Percentiles rank a stretch among this genome's conserved stretches.
Evolutionary conservation across 2,888 invertebrate genomes (phyloP).

Genomic region (Microctonus hyperodae): DNA sequence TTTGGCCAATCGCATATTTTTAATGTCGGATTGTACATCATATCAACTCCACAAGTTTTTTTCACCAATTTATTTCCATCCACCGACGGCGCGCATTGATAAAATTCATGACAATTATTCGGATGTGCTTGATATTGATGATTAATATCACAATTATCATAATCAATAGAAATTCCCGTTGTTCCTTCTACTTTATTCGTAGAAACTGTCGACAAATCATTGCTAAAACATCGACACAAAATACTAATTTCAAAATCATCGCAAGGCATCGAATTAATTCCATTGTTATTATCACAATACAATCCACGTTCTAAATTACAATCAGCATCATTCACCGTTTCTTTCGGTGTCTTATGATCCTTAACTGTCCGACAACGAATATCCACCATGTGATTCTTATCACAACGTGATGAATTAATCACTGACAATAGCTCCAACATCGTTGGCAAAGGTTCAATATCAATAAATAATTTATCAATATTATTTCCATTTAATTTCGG

Average conservation of each 20-base stretch:
- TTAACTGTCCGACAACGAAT: slow-evolving; percentile 80
- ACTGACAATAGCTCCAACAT: slow-evolving; percentile 66
- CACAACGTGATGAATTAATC: slow-evolving; percentile 67
- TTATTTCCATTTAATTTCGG: slow-evolving; percentile 49
- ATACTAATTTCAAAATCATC: slow-evolving; percentile 86
- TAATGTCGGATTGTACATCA: slow-evolving; percentile 72
- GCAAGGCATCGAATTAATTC: slow-evolving; percentile 64
- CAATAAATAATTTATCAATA: slow-evolving; percentile 48
- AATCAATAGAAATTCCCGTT: background rate
- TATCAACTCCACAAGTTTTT: slow-evolving; percentile 71
- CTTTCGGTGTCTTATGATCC: slow-evolving; percentile 70
- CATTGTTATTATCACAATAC: slow-evolving; percentile 67
- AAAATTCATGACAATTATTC: slow-evolving; percentile 73
- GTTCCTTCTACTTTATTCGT: slow-evolving; percentile 9
- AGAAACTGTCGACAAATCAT: slow-evolving; percentile 1
- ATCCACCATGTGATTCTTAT: slow-evolving; percentile 69
- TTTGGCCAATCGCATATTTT: slow-evolving; percentile 74
- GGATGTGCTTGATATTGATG: slow-evolving; percentile 70
- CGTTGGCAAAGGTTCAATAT: slow-evolving; percentile 69
- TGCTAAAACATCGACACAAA: slow-evolving; percentile 71
- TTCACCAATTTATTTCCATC: slow-evolving; percentile 66
- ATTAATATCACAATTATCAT: slow-evolving; percentile 57
- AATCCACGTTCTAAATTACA: slow-evolving; percentile 80
- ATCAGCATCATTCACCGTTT: slow-evolving; percentile 77
- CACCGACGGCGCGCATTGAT: slow-evolving; percentile 69